These are phyloP conservation scores for Ceyx melanurus DNA, from an alignment of 2,113 vertebrate species.

Conservation along the genomic window DNA sequence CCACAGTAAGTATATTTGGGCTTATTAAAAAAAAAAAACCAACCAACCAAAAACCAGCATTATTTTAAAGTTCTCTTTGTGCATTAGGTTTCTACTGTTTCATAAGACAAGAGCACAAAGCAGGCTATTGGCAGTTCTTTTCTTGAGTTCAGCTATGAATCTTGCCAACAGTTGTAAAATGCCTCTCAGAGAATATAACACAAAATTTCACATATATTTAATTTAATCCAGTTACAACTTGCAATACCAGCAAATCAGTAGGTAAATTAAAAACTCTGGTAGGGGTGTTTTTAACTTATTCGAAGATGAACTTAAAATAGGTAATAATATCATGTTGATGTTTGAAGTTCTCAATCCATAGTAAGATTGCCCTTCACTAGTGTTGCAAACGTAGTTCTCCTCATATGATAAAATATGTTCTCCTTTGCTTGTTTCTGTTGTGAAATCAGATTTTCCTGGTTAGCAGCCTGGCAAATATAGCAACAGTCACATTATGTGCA, in stretches of 20 bases:
- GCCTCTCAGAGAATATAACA: not conserved
- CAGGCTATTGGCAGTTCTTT: not conserved
- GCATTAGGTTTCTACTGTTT: not conserved
- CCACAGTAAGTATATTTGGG: not conserved
- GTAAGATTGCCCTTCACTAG: not conserved
- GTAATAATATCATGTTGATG: not conserved
- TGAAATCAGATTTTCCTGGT: slow-evolving; percentile 36
- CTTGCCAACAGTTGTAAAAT: not conserved
- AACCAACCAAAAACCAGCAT: not conserved
- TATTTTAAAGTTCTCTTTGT: not conserved
- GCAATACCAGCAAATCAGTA: not conserved
- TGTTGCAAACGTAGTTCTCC: not conserved
- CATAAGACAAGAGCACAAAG: not conserved
- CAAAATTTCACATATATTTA: not conserved
- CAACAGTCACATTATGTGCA: slow-evolving; percentile 11
- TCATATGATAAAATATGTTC: slow-evolving; percentile 7
- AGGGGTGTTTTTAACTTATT: not conserved
- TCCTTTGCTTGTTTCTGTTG: not conserved
- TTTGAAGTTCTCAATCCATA: not conserved
- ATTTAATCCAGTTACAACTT: not conserved
- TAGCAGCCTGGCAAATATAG: slow-evolving; percentile 24
- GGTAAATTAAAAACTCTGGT: not conserved
- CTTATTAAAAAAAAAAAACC: too few relatives aligned
- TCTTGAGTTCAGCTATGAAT: not conserved
- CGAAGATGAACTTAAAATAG: slow-evolving; percentile 12